phyloP scores from a whole-genome alignment of 2,113 vertebrate genomes.

The Catharus bicknelli region DNA sequence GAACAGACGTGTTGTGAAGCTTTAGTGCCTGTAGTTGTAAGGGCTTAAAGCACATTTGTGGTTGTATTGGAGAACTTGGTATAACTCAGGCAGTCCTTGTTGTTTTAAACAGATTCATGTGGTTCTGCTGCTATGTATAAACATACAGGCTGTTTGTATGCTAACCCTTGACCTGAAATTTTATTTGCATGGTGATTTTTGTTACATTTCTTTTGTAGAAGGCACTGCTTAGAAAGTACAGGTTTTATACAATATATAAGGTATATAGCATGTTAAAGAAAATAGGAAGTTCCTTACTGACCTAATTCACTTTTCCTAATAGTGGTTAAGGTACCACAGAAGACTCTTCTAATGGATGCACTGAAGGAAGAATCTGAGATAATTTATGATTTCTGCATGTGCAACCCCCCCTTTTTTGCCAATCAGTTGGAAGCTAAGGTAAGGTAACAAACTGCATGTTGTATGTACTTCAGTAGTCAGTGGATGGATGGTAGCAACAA shows the following conservation, averaged over 20 bases:
- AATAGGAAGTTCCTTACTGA: background rate
- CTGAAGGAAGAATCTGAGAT: conserved; percentile 95
- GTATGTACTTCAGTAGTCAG: background rate
- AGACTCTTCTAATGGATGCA: conserved; percentile 96
- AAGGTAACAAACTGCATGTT: background rate
- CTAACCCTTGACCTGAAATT: background rate
- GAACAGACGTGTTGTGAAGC: background rate
- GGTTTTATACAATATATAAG: background rate
- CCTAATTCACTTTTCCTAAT: conserved; percentile 3
- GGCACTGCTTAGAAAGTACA: background rate
- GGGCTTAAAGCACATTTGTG: background rate
- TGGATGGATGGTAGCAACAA: background rate
- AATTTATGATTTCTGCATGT: conserved; percentile 98
- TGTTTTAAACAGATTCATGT: background rate
- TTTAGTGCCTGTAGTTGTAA: background rate
- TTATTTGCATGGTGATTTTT: background rate
- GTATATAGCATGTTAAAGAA: background rate
- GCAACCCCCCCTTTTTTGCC: conserved; percentile 97
- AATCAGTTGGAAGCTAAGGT: conserved; percentile 96
- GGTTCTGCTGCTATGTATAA: background rate
- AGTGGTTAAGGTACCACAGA: conserved; percentile 99
- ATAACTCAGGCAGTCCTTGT: background rate
- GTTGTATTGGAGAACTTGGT: background rate
- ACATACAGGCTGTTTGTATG: background rate
- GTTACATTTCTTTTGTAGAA: background rate